Evolutionary conservation across 2,113 vertebrate species (phyloP).

Genomic region (Rhizomys pruinosus): DNA sequence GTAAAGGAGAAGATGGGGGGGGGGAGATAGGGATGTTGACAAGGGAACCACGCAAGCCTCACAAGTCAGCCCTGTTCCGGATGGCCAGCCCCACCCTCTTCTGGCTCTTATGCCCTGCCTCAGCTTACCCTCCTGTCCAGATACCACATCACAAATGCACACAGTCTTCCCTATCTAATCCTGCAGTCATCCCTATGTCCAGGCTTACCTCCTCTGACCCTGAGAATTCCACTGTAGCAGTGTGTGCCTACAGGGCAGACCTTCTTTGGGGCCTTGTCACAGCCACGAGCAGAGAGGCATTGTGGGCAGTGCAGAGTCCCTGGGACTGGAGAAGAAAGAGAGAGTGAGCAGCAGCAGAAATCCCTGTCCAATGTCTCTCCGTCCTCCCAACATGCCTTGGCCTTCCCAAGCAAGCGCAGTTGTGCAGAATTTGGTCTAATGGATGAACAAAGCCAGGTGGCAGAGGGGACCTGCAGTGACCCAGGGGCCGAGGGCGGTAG

Average conservation of each 20-base stretch:
- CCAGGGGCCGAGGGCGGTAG: neutral
- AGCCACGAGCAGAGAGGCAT: neutral
- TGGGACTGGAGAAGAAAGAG: neutral
- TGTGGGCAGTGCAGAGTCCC: conserved; percentile 17
- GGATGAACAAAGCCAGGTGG: neutral
- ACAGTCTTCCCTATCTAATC: neutral
- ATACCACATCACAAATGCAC: too few species aligned
- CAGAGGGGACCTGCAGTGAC: neutral
- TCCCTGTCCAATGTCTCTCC: neutral
- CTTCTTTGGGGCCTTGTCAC: accelerated
- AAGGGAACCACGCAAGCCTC: neutral
- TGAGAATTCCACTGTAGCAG: conserved; percentile 51
- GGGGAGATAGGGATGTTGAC: neutral
- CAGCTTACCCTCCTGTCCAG: neutral
- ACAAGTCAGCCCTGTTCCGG: neutral
- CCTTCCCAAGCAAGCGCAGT: too few species aligned
- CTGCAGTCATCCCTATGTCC: accelerated
- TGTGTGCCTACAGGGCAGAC: neutral
- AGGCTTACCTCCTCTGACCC: neutral
- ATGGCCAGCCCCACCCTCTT: neutral
- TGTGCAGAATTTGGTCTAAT: neutral
- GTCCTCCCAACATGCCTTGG: neutral
- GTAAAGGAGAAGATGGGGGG: neutral
- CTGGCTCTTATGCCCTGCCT: neutral
- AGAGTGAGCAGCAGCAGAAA: neutral